Conservation (phyloP, 2,113 vertebrate genomes). For the Menidia beryllina region DNA sequence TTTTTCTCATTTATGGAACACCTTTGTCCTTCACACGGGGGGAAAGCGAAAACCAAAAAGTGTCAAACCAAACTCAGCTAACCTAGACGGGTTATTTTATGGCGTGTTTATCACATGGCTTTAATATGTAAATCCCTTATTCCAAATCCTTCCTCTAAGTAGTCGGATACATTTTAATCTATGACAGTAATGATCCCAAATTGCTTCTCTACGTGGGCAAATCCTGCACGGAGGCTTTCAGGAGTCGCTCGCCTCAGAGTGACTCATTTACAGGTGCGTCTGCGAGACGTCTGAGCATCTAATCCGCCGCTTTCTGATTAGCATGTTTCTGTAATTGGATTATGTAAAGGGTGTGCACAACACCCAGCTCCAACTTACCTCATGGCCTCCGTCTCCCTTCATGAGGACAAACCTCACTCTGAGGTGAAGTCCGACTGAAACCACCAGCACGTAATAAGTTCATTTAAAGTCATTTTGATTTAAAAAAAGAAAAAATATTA, state of each 20-base stretch:
- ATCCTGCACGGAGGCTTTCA: conserved; percentile 53
- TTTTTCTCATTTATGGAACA: no score
- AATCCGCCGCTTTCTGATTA: conserved; percentile 68
- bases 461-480: no score
- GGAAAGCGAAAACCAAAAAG: conserved; percentile 27
- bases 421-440: no score
- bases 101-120: conserved; percentile 39
- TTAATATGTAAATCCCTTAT: conserved; percentile 66
- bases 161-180: conserved; percentile 68
- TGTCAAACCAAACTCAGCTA: conserved; percentile 4
- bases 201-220: conserved; percentile 56
- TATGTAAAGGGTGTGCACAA: conserved; percentile 57
- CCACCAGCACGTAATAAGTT: no score
- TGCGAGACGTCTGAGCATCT: conserved; percentile 51
- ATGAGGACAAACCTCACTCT: conserved; percentile 61
- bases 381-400: conserved; percentile 16
- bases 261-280: conserved; percentile 74
- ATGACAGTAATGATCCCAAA: conserved; percentile 66
- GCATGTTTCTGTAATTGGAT: conserved; percentile 75
- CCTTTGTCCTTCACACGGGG: conserved; percentile 4
- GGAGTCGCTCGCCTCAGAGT: conserved; percentile 50
- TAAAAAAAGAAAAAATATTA: no score
- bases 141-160: conserved; percentile 46
- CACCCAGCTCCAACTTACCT: conserved; percentile 51
- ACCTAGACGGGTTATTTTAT: conserved; percentile 43